Percentiles rank a stretch among this genome's conserved stretches.
Conservation (phyloP, 2,113 vertebrate genomes). For the Sylvilagus bachmani region DNA sequence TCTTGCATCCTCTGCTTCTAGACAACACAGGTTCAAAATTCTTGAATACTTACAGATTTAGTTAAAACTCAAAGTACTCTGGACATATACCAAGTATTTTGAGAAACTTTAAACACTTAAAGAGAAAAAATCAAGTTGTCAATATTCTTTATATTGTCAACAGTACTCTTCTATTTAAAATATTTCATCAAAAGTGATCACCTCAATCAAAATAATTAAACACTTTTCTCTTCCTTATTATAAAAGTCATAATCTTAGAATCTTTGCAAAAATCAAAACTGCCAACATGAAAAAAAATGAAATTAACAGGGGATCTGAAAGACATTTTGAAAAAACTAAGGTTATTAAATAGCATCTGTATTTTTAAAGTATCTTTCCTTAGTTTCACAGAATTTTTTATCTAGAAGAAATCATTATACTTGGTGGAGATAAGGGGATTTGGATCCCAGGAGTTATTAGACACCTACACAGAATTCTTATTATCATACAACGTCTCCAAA, state of each 20-base stretch:
- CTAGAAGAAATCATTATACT: slow-evolving; percentile 20
- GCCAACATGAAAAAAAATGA: slow-evolving; percentile 12
- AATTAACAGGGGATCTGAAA: slow-evolving; percentile 30
- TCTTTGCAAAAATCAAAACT: neutral
- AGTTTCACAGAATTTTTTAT: slow-evolving; percentile 22
- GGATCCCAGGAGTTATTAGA: neutral
- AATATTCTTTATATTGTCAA: neutral
- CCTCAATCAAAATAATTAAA: slow-evolving; percentile 17
- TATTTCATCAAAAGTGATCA: slow-evolving; percentile 41
- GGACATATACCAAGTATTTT: neutral
- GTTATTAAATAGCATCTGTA: neutral
- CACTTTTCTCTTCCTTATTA: slow-evolving; percentile 36
- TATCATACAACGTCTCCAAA: neutral
- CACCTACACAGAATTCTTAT: neutral
- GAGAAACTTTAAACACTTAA: slow-evolving; percentile 37
- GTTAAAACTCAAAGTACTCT: slow-evolving; percentile 56
- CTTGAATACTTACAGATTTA: neutral
- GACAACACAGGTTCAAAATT: slow-evolving; percentile 35
- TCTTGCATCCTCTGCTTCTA: neutral
- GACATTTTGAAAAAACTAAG: slow-evolving; percentile 8
- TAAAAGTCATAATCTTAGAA: neutral
- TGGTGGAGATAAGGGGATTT: neutral
- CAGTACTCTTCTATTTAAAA: neutral
- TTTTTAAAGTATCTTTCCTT: slow-evolving; percentile 11
- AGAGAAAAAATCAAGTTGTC: slow-evolving; percentile 7